A percentile compares a stretch with the other conserved stretches of the same genome.
Conservation (phyloP, 1,140 invertebrate species). For the Pseudomyrmex sp. region DNA sequence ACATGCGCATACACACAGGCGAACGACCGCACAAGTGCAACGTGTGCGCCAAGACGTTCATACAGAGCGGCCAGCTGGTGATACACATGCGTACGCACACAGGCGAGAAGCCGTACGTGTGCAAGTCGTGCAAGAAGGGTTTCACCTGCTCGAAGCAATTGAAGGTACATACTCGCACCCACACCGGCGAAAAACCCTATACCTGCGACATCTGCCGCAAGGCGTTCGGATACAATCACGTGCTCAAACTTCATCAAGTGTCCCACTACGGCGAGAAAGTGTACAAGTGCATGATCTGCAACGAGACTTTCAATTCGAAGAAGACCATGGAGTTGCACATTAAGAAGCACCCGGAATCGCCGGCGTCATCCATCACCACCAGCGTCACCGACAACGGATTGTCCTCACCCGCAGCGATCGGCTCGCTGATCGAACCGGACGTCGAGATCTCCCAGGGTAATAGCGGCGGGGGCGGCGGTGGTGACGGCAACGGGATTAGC, state of each 20-base stretch:
- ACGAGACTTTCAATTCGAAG: conserved; percentile 95
- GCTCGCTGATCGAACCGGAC: conserved; percentile 79
- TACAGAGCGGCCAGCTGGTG: conserved; percentile 94
- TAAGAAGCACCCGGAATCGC: conserved; percentile 92
- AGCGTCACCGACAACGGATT: conserved; percentile 44
- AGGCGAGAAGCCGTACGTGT: conserved; percentile 96
- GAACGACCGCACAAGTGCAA: conserved; percentile 97
- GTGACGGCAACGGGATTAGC: conserved; percentile 35
- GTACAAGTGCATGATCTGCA: conserved; percentile 96
- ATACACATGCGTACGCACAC: conserved; percentile 96
- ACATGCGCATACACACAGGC: conserved; percentile 96
- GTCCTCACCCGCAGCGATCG: conserved; percentile 63
- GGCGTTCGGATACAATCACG: conserved; percentile 95
- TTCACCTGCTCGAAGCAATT: conserved; percentile 96
- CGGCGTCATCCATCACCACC: conserved; percentile 58
- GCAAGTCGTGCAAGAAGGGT: conserved; percentile 93
- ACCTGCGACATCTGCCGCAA: conserved; percentile 92
- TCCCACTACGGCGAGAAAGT: conserved; percentile 96
- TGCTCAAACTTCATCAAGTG: conserved; percentile 95
- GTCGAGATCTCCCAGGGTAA: conserved; percentile 77
- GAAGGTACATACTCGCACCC: conserved; percentile 94
- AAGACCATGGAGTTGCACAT: conserved; percentile 96
- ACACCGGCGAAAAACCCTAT: conserved; percentile 93
- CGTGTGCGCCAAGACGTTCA: conserved; percentile 96
- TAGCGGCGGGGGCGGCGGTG: conserved; percentile 60